A percentile compares a stretch with the other conserved stretches of the same genome.
These are phyloP conservation scores for Ctenodactylus gundi DNA, from an alignment of 2,113 vertebrate species.

Conservation along the genomic window DNA sequence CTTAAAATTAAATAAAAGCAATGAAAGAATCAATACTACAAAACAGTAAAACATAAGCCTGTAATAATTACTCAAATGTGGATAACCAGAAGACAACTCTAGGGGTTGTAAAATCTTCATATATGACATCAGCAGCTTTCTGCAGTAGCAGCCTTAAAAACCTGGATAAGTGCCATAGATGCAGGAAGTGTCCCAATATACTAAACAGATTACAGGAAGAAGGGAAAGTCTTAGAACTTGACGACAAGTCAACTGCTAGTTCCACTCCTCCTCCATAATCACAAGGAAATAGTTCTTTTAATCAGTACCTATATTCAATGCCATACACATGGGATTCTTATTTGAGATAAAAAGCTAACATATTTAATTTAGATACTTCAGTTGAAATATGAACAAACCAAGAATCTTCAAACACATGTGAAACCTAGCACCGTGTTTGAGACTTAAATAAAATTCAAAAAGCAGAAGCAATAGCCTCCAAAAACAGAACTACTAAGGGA, in stretches of 20 bases:
- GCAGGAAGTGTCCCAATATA: background rate
- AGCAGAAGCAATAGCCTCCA: no score
- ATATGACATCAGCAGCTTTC: background rate
- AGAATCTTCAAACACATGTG: no score
- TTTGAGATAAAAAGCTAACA: background rate
- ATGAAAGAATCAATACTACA: background rate
- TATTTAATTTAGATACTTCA: no score
- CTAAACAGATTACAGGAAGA: background rate
- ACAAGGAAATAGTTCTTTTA: background rate
- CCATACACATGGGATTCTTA: background rate
- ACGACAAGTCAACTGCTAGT: background rate
- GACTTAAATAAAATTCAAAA: no score
- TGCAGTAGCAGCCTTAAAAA: background rate
- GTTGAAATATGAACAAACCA: no score
- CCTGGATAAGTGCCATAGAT: background rate
- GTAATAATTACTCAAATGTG: background rate
- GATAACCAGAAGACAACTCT: background rate
- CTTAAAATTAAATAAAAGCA: conserved; percentile 59
- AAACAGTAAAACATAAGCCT: conserved; percentile 30
- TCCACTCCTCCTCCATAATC: background rate
- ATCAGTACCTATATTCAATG: background rate
- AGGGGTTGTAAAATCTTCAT: background rate
- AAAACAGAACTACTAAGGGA: no score
- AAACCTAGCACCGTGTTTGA: no score
- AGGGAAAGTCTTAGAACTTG: conserved; percentile 9